Base-by-base conservation (phyloP, 2,797 vertebrate genomes). In the Argyrosomus regius region DNA sequence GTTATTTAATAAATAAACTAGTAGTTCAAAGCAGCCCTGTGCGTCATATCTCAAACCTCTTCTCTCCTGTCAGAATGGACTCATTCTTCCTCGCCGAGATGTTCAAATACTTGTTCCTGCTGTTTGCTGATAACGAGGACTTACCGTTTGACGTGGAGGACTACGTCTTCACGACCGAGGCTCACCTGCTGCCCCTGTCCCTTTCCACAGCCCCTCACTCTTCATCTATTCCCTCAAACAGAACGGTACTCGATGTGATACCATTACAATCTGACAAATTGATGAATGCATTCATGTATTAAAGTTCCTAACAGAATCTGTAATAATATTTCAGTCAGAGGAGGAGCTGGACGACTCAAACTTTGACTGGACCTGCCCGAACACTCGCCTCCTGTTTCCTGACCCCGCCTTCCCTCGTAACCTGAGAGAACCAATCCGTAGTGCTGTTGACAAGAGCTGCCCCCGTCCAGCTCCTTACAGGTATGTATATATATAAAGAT, bases 1-100 rank as follows among this genome's bases (percentile, higher is more conserved):
- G 49, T 5, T n/a, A 22, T 31, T 43, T 65, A 18, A 71, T 49
- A n/a, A 71, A 60, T 53, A 39, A 67, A 73, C 5, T n/a, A 49
- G 24, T 18, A 26, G 39, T 52, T 72, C n/a, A 53, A n/a, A 6
- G 6, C 35, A 53, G 20, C 10, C 22, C 28, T 8, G 0, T 39
- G 26, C 18, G 17, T 1, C 13, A 3, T 65, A 26, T 70, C 6
- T 62, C 16, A 68, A 18, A 16, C 18, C 28, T 75, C 31, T 54
- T 60, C 3, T 75, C 66, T 65, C 26, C 46, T 56, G 41, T 46
- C 86, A 99, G 98, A 85, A 99, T 99, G 98, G 98, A 99, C 91
- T 99, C 98, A 0, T 99, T 99, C 93, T 99, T 99, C 94, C 94
- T 99, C 72, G 98, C 98, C 0, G 98, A 99, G 94, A 99, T 99